Evolutionary conservation across 2,888 invertebrate genomes (phyloP), one percentile per base, ranked within the genome.

Genomic region (Nemurella pictetii): DNA sequence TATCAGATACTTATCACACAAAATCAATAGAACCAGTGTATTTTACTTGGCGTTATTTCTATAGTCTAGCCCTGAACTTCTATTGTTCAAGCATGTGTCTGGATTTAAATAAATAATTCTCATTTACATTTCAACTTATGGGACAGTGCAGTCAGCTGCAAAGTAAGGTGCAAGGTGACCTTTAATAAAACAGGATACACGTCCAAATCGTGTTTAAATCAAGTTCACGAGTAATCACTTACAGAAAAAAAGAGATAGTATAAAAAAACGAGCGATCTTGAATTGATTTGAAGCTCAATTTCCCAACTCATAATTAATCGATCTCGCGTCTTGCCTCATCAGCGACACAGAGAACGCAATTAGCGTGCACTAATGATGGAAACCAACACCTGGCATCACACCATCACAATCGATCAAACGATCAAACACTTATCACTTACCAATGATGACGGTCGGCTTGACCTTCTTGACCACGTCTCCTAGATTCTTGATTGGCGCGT

Each of bases 371-470:
- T 75, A 36, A 36, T 26, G 28, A 80, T 1, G 27, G 25, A 27
- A 73, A 55, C 29, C 78, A 29, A 29, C 29, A 78, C n/a, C 29
- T 30, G n/a, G 7, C 27, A 75, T 2, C 15, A n/a, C 27, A 75
- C 1, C 15, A n/a, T 28, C 75, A 75, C 9, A 75, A 26, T 28
- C 9, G 9, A 12, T 55, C 20, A 55, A 12, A 55, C 9, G 55
- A 55, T 55, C 20, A 55, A 55, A 55, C 26, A 74, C 20, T 84
- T 36, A 25, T 25, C 32, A 88, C 89, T 89, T 87, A 94, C 97
- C 99, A 88, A 99, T 98, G 78, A 99, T 93, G 81, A 97, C 96
- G 2, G 96, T 94, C 0, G 99, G 99, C 89, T 96, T 96, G 15
- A 97, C 92, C 0, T 91, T 90, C 84, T 94, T 93, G 0, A 99